A percentile compares a stretch with the other conserved stretches of the same genome.
These are phyloP conservation scores for Hirudinaria manillensis DNA, from an alignment of 2,888 invertebrate genomes.

Conservation along the genomic window DNA sequence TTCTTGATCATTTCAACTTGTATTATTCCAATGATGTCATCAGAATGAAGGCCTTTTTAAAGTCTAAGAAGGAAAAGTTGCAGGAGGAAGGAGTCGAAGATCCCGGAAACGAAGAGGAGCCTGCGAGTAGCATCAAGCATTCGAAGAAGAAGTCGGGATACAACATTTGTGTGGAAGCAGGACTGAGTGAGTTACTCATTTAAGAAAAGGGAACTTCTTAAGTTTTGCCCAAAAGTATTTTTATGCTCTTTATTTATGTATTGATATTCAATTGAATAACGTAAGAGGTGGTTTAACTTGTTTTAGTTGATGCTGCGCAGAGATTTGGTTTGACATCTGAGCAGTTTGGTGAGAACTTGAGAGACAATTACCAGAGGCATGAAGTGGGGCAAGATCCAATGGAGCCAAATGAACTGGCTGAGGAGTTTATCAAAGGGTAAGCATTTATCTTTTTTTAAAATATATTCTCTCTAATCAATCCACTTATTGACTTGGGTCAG, in stretches of 20 bases:
- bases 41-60: slow-evolving; percentile 60
- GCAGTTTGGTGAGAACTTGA: slow-evolving; percentile 89
- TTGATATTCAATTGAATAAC: not conserved
- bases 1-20: slow-evolving; percentile 83
- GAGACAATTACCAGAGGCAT: slow-evolving; percentile 88
- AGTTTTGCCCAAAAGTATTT: not conserved
- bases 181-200: slow-evolving; percentile 58
- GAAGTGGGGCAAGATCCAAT: slow-evolving; percentile 83
- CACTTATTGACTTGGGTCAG: no score
- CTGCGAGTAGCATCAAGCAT: slow-evolving; percentile 68
- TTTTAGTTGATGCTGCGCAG: slow-evolving; percentile 70
- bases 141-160: slow-evolving; percentile 82
- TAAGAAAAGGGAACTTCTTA: not conserved
- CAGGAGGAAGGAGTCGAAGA: slow-evolving; percentile 52
- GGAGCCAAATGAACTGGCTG: slow-evolving; percentile 76
- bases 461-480: not conserved
- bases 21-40: slow-evolving; percentile 70
- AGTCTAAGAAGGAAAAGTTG: slow-evolving; percentile 52
- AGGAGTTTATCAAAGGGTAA: slow-evolving; percentile 62
- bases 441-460: not conserved
- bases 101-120: slow-evolving; percentile 58
- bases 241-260: not conserved
- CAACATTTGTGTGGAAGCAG: slow-evolving; percentile 76
- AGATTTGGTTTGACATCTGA: slow-evolving; percentile 87
- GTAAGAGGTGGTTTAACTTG: not conserved